Percentiles rank a stretch among this genome's conserved stretches.
Evolutionary conservation across 2,888 invertebrate genomes (phyloP).

Genomic region (Lithophane socia): DNA sequence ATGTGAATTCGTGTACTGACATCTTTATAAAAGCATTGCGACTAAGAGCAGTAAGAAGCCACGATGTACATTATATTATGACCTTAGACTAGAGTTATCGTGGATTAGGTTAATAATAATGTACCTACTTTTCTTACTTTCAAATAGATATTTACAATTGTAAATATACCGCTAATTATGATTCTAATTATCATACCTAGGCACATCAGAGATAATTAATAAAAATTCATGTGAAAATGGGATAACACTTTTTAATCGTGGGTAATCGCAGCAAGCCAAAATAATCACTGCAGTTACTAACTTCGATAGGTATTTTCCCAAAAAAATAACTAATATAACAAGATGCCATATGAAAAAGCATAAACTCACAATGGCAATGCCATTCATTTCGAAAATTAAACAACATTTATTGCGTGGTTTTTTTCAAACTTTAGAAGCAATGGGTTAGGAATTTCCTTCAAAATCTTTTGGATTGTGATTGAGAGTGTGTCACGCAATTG

Average conservation of each 20-base stretch:
- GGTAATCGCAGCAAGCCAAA: background rate
- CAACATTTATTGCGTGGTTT: background rate
- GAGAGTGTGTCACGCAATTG: background rate
- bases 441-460: background rate
- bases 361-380: background rate
- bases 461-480: background rate
- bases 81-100: conserved; percentile 21
- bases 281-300: background rate
- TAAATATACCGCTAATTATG: background rate
- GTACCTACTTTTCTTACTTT: conserved; percentile 26
- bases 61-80: background rate
- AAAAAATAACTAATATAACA: background rate
- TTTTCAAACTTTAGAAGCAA: background rate
- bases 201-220: background rate
- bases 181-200: background rate
- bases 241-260: background rate
- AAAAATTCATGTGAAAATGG: background rate
- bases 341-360: background rate
- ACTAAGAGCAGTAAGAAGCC: background rate
- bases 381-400: background rate
- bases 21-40: conserved; percentile 2
- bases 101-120: conserved; percentile 36
- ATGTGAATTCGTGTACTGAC: background rate
- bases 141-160: conserved; percentile 22
- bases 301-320: background rate